Evolutionary conservation across 1,140 invertebrate genomes (phyloP), one percentile per base, ranked within the genome.

Genomic region (Coboldia fuscipes): DNA sequence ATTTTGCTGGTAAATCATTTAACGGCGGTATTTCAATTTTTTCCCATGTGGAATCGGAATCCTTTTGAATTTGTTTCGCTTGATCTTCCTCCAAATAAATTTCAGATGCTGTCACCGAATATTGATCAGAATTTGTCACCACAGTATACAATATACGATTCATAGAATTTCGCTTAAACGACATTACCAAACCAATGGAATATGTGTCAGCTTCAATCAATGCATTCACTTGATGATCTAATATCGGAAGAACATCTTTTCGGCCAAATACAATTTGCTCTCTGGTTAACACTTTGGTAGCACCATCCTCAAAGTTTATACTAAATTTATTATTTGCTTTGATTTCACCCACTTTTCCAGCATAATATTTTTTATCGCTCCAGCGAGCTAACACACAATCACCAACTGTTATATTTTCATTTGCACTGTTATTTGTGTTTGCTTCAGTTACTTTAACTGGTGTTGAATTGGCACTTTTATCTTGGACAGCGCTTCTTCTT

Each of bases 321-420:
- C 63, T 49, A 42, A 65, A 70, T 35, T 70, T 70, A 10, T 54
- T 56, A n/a, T 60, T 62, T 5, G 62, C 51, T 1, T 60, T 60
- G 7, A 61, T 58, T 42, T 59, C 54, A 8, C 52, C 42, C 0
- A 70, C 61, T 42, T 45, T 60, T 0, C 66, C 67, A 0, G 66
- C 65, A 39, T 70, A 72, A 40, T 68, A 72, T 29, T 62, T 58
- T 37, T 66, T 68, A 34, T 72, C 68, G 0, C 63, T 61, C 68
- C 69, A 72, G 48, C 66, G 68, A 0, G 68, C 69, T 31, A 70
- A 56, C 0, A 69, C 67, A 0, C 60, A 46, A 5, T 60, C 64
- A 1, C 63, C 63, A 1, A 61, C 52, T 3, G 53, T 13, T 24
- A 16, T 20, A 8, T 31, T 17, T n/a, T 22, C 15, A 27, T n/a